Percentiles rank a stretch among this genome's conserved stretches.
Evolutionary conservation across 1,140 invertebrate species (phyloP).

Genomic region (Drosophila pachea): DNA sequence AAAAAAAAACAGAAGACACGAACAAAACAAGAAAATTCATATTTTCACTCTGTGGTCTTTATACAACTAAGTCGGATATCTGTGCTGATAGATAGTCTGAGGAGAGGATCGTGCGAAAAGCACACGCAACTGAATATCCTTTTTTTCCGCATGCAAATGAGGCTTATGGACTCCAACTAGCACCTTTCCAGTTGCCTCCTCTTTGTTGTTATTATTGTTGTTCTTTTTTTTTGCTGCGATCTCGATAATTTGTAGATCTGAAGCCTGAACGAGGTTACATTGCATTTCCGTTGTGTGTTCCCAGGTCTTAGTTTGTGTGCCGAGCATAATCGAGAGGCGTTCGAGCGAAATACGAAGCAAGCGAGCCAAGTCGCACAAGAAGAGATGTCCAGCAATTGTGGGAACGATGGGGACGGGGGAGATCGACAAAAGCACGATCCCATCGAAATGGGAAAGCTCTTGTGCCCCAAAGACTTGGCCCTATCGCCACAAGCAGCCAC

Average conservation of each 20-base stretch:
- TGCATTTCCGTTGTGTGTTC: conserved; percentile 6
- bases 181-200: no score
- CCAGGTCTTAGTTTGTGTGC: conserved; percentile 9
- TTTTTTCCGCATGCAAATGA: neutral
- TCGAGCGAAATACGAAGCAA: conserved; percentile 1
- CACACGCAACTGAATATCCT: conserved; percentile 16
- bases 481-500: conserved; percentile 10
- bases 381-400: conserved; percentile 56
- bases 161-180: no score
- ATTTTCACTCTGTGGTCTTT: no score
- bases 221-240: neutral
- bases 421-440: conserved; percentile 44
- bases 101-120: no score
- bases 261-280: neutral
- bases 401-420: conserved; percentile 56
- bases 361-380: no score
- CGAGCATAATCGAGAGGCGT: neutral
- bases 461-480: conserved; percentile 46
- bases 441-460: conserved; percentile 52
- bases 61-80: no score
- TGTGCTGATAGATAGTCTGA: neutral
- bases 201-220: no score
- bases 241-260: neutral
- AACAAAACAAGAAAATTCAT: no score
- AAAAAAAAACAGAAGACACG: no score